Evolutionary conservation across 2,113 vertebrate species (phyloP).

Genomic region (Sturnus vulgaris): DNA sequence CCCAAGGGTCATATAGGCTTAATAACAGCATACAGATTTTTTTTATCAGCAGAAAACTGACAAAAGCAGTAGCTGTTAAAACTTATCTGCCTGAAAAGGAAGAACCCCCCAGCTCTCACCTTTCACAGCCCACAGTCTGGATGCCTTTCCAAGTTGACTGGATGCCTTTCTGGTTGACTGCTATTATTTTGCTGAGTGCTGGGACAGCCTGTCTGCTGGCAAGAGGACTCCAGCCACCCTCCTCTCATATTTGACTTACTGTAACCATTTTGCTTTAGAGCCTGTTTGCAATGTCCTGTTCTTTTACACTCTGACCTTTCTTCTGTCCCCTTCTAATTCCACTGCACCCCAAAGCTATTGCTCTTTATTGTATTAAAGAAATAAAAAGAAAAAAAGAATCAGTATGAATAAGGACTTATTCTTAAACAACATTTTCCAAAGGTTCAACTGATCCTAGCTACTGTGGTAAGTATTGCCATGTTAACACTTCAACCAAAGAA

Average conservation of each 20-base stretch:
- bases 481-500: neutral
- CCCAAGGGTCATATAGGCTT: neutral
- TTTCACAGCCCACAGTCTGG: constrained; percentile 33
- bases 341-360: neutral
- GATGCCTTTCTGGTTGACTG: constrained; percentile 65
- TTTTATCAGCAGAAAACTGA: neutral
- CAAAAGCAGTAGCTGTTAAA: neutral
- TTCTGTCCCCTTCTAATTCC: neutral
- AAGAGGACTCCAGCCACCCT: neutral
- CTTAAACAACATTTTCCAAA: neutral
- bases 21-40: neutral
- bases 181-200: constrained; percentile 39
- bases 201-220: constrained; percentile 48
- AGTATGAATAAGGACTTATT: neutral
- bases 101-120: constrained; percentile 4
- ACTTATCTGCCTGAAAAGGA: neutral
- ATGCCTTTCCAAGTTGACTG: constrained; percentile 36
- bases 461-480: neutral
- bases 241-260: neutral
- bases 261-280: neutral
- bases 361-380: neutral
- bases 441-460: neutral
- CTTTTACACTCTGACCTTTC: neutral
- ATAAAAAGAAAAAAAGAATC: neutral
- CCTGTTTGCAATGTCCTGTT: neutral